Base-by-base conservation (phyloP, 2,888 invertebrate genomes). In the Sarcophaga subvicina region DNA sequence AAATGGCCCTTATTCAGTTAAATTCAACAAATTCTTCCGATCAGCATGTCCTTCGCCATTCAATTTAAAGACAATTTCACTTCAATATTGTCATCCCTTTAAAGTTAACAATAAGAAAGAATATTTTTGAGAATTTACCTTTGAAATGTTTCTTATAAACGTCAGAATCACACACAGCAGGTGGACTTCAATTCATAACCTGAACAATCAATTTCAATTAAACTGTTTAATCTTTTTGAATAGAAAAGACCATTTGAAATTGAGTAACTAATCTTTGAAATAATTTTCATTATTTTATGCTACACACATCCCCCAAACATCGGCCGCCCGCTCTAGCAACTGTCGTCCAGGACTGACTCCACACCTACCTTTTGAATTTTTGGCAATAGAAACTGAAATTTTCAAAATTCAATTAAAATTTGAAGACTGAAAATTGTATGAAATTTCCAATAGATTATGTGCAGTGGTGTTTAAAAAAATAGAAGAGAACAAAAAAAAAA, bases 351-450 rank as follows among this genome's bases (percentile, higher is more conserved):
- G 2, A 37, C 37, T 37, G 2, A 2, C 37, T 37, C 8, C 37
- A 37, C 8, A 37, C 1, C 37, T 37, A 37, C 3, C 2, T 37
- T 37, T 37, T 37, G 8, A 37, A 70, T 64, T 49, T 27, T 25
- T 59, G 54, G 10, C 60, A 37, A 72, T 37, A 27, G 20, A 47
- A 80, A 60, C 37, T 22, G 37, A 37, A 37, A 66, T 80, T 66
- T 80, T 25, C 59, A 71, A 80, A 73, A 73, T 80, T 80, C 80
- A 80, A 80, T 80, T 80, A 67, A 64, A 72, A 72, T 59, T n/a
- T 54, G 72, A 66, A 80, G 64, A 64, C 12, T 49, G 45, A 45
- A 80, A 80, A 80, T 71, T 37, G 10, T 20, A 45, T 17, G 17
- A 66, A 66, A 37, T 8, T 37, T 37, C 6, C 37, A 37, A 37